phyloP scores from a whole-genome alignment of 2,113 vertebrate genomes.

The Spea bombifrons region DNA sequence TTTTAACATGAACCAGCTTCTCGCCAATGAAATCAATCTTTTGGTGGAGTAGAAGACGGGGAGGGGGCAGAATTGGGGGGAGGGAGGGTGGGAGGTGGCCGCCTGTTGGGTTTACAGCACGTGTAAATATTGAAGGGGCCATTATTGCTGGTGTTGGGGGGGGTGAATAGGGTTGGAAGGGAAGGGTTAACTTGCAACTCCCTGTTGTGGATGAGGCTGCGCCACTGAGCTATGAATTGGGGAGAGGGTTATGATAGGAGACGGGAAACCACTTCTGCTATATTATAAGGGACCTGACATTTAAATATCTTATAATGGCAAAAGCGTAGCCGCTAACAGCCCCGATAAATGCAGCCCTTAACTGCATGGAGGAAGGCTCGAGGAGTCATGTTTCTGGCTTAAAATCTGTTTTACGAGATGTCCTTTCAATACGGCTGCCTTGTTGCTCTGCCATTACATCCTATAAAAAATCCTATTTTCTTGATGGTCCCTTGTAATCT shows the following conservation, averaged over 20 bases:
- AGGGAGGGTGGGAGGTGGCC: constrained; percentile 6
- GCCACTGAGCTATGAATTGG: constrained; percentile 28
- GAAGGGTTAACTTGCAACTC: background rate
- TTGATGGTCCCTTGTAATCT: constrained; percentile 4
- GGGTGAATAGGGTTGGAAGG: constrained; percentile 9
- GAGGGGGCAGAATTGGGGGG: background rate
- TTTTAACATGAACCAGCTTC: constrained; percentile 79
- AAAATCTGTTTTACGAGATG: too few relatives aligned
- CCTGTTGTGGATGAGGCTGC: constrained; percentile 42
- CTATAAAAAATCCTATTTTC: too few relatives aligned
- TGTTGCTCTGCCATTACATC: too few relatives aligned
- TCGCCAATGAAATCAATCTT: constrained; percentile 78
- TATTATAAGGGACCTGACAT: constrained; percentile 26
- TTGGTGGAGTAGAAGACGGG: constrained; percentile 67
- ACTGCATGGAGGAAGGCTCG: too few relatives aligned
- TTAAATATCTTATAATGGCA: background rate
- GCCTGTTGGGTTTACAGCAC: constrained; percentile 17
- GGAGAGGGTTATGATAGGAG: constrained; percentile 10
- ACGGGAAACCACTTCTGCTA: constrained; percentile 10
- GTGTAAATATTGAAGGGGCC: constrained; percentile 41
- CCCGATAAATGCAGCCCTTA: too few relatives aligned
- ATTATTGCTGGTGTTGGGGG: constrained; percentile 30
- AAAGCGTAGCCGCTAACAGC: too few relatives aligned
- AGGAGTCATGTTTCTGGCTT: too few relatives aligned
- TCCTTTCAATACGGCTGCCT: too few relatives aligned